phyloP scores from a whole-genome alignment of 2,888 invertebrate genomes.

The Hermaeophaga mercurialis region DNA sequence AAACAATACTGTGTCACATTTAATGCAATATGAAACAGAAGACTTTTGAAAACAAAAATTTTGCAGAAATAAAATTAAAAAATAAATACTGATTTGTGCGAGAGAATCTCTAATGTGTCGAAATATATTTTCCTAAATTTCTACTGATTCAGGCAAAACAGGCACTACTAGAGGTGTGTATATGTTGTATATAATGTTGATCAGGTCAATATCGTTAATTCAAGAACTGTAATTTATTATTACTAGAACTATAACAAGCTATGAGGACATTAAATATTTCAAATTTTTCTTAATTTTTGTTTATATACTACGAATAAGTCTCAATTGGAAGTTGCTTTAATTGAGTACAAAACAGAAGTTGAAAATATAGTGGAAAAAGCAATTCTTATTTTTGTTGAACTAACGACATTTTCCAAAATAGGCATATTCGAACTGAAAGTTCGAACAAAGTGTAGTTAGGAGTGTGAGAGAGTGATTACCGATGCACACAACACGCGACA shows the following conservation, averaged over 20 bases:
- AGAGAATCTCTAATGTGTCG: conserved; percentile 22
- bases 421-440: conserved; percentile 25
- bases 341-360: too few relatives aligned
- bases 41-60: background rate
- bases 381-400: conserved; percentile 8
- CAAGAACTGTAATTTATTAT: background rate
- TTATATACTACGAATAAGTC: too few relatives aligned
- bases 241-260: too few relatives aligned
- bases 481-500: conserved; percentile 94
- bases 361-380: too few relatives aligned
- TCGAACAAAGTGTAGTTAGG: conserved; percentile 59
- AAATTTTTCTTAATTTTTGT: too few relatives aligned
- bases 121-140: conserved; percentile 13
- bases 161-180: conserved; percentile 60
- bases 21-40: too few relatives aligned
- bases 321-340: too few relatives aligned
- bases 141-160: conserved; percentile 41
- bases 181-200: conserved; percentile 40
- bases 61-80: background rate
- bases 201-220: conserved; percentile 26
- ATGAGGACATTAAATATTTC: too few relatives aligned
- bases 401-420: conserved; percentile 10
- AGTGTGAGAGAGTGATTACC: conserved; percentile 78
- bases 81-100: conserved; percentile 7
- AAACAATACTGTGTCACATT: too few relatives aligned